phyloP scores from a whole-genome alignment of 2,888 invertebrate genomes.

The Molorchus minor region DNA sequence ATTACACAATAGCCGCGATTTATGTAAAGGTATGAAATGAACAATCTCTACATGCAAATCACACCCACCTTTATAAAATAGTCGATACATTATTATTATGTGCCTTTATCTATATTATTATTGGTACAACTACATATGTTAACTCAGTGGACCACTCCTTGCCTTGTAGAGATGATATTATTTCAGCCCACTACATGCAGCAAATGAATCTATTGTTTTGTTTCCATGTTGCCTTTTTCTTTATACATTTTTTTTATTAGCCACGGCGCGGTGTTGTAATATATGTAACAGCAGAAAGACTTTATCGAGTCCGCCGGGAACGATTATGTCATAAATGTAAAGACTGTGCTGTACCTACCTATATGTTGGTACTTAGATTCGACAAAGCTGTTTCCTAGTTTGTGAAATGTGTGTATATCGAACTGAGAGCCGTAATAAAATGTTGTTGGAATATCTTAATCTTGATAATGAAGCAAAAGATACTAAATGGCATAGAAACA shows the following conservation, averaged over 20 bases:
- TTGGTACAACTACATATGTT: constrained; percentile 60
- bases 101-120: constrained; percentile 61
- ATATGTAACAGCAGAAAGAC: constrained; percentile 28
- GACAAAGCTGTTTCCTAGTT: no score
- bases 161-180: constrained; percentile 57
- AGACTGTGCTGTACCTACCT: neutral
- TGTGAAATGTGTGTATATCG: no score
- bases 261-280: constrained; percentile 32
- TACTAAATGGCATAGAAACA: no score
- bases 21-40: constrained; percentile 39
- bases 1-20: constrained; percentile 39
- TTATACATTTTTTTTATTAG: constrained; percentile 23
- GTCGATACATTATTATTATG: constrained; percentile 60
- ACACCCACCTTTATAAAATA: constrained; percentile 57
- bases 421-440: no score
- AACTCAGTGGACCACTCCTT: constrained; percentile 54
- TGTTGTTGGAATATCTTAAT: no score
- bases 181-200: constrained; percentile 55
- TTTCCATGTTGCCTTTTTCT: constrained; percentile 37
- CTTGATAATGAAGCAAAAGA: no score
- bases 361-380: no score
- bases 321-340: constrained; percentile 13
- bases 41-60: constrained; percentile 56
- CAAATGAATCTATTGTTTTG: constrained; percentile 47
- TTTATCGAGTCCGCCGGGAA: constrained; percentile 26